phyloP scores from a whole-genome alignment of 2,797 vertebrate species.

The Dromococcyx pavoninus region DNA sequence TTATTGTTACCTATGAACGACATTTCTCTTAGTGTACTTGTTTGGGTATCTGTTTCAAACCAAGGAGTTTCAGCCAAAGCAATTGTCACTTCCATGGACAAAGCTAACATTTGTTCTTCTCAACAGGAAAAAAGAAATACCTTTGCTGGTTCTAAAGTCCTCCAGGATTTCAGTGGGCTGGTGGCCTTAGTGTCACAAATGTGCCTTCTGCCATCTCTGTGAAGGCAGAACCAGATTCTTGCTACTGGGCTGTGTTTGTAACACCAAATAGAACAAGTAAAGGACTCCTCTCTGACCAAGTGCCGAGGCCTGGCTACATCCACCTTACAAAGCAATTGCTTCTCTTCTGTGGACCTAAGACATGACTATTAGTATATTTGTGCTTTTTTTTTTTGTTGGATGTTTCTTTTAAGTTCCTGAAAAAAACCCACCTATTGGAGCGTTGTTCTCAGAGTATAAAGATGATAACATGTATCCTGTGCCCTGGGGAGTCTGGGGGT shows the following conservation, averaged over 20 bases:
- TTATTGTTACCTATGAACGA: background rate
- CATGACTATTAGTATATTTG: background rate
- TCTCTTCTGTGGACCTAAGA: background rate
- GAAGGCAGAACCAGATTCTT: background rate
- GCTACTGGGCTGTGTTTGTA: background rate
- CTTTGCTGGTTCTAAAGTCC: background rate
- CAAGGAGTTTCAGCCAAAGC: background rate
- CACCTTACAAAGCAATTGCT: background rate
- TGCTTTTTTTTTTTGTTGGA: background rate
- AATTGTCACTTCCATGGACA: background rate
- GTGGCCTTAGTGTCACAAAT: background rate
- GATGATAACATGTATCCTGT: fast-evolving
- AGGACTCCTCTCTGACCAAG: background rate
- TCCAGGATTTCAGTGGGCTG: background rate
- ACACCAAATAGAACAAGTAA: background rate
- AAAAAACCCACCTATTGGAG: background rate
- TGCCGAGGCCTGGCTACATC: background rate
- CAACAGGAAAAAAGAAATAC: background rate
- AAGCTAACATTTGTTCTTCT: background rate
- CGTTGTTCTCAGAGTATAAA: background rate
- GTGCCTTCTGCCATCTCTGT: background rate
- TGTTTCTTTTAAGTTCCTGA: background rate
- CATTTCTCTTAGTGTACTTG: background rate
- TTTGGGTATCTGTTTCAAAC: background rate
- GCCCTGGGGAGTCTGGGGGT: background rate